Conservation (phyloP, 2,797 vertebrate species). For the Sebastes kiyomatsui region DNA sequence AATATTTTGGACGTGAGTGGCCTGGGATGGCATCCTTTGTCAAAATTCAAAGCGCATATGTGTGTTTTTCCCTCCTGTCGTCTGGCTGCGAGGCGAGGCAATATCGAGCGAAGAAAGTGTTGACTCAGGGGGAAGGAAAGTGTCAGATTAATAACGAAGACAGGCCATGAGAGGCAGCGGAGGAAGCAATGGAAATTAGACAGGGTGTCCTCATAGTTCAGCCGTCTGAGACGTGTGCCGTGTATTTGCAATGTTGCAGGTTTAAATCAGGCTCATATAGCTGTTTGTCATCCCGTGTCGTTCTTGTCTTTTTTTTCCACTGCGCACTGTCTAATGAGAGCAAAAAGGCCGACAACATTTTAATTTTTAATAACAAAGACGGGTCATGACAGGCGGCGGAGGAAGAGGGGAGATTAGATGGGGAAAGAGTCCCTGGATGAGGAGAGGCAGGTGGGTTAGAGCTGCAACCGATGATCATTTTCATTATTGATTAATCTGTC, state of each 20-base stretch:
- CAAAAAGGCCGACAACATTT: conserved; percentile 47
- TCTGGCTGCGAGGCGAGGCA: conserved; percentile 53
- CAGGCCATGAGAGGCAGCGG: conserved; percentile 35
- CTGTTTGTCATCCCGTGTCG: conserved; percentile 10
- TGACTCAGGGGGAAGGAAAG: conserved; percentile 71
- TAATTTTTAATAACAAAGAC: conserved; percentile 52
- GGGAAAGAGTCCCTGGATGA: conserved; percentile 19
- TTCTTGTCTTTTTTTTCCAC: neutral
- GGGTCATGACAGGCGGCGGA: conserved; percentile 42
- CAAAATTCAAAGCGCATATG: conserved; percentile 56
- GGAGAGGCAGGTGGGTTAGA: conserved; percentile 1
- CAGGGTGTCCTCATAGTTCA: conserved; percentile 30
- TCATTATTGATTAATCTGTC: conserved; percentile 30
- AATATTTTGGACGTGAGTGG: conserved; percentile 37
- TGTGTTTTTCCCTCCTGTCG: conserved; percentile 11
- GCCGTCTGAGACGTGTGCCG: neutral
- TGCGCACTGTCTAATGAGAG: conserved; percentile 41
- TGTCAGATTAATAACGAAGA: conserved; percentile 73
- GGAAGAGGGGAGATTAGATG: conserved; percentile 28
- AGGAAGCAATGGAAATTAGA: conserved; percentile 59
- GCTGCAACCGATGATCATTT: neutral
- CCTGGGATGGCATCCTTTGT: conserved; percentile 45
- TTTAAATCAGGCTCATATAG: conserved; percentile 28
- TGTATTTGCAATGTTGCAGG: conserved; percentile 36
- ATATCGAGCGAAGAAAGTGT: conserved; percentile 73